Conservation (phyloP, 2,797 vertebrate species). For the Jordanella pulchra region DNA sequence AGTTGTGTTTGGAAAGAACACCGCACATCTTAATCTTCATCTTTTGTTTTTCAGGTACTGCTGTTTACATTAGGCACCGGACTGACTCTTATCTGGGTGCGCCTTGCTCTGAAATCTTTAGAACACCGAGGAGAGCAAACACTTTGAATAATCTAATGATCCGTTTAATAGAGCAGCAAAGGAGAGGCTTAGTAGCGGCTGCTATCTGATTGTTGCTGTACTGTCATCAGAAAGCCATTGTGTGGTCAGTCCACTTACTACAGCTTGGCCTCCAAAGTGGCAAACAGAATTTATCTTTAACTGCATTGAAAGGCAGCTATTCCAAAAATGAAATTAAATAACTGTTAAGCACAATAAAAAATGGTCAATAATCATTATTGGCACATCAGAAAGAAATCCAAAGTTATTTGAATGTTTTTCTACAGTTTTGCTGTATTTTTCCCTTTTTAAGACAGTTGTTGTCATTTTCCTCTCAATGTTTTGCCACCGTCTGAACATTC, state of each 20-base stretch:
- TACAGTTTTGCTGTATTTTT: slow-evolving; percentile 2
- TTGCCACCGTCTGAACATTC: slow-evolving; percentile 15
- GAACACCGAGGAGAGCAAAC: slow-evolving; percentile 85
- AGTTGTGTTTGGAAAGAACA: slow-evolving; percentile 81
- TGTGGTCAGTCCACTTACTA: slow-evolving; percentile 80
- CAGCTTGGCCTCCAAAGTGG: slow-evolving; percentile 71
- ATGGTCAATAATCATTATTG: neutral
- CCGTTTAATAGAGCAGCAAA: slow-evolving; percentile 86
- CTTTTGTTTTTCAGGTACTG: slow-evolving; percentile 68
- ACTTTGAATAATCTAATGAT: slow-evolving; percentile 85
- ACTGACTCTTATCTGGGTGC: slow-evolving; percentile 90
- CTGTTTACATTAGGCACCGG: slow-evolving; percentile 50
- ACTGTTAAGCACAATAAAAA: neutral
- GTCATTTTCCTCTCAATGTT: slow-evolving; percentile 19
- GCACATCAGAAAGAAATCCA: slow-evolving; percentile 16
- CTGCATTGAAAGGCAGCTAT: slow-evolving; percentile 57
- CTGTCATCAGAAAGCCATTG: slow-evolving; percentile 81
- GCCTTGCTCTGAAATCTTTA: slow-evolving; percentile 83
- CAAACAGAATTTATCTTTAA: slow-evolving; percentile 73
- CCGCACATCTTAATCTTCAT: slow-evolving; percentile 76
- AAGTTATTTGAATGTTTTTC: slow-evolving; percentile 1
- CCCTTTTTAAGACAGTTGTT: slow-evolving; percentile 11
- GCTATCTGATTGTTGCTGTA: slow-evolving; percentile 84
- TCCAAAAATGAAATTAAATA: neutral
- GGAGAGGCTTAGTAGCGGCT: slow-evolving; percentile 82